Base-by-base conservation (phyloP, 2,888 invertebrate genomes). In the Neoscelio sp. region DNA sequence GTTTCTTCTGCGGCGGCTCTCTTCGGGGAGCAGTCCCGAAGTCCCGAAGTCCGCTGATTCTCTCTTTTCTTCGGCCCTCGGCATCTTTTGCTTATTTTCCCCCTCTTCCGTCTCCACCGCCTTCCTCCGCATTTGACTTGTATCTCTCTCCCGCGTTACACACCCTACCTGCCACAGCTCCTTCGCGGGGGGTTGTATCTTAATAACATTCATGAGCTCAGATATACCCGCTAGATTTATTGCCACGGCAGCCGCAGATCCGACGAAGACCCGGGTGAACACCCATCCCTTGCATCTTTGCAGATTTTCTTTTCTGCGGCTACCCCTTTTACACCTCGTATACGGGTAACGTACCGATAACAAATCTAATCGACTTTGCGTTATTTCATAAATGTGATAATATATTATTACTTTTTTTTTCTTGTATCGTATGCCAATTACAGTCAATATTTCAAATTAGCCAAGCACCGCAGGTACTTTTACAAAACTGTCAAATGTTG, bases 141-240 rank as follows among this genome's bases (percentile, higher is more conserved):
- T 85, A 85, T 86, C 83, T 85, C 76, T 58, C 83, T 80, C 73
- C 76, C 67, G 68, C 77, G 81, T 58, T 78, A 80, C 73, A 82
- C 81, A 77, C 75, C 82, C 83, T 81, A 84, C 83, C 84, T 82
- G 81, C 84, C 78, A 81, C 62, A 73, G 80, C 79, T 68, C 80
- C 79, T 67, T 84, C 84, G 86, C 86, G 86, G 87, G 88, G 88
- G 89, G 88, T 90, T 90, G 90, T 90, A 90, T 90, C 90, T 90
- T 90, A 90, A 90, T 90, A 90, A 90, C 90, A 90, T 90, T 90
- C 90, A 90, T 90, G 90, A 90, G 90, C 90, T 90, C 89, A 90
- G 90, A 90, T 90, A 90, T 90, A 90, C 90, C 87, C 86, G 85
- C 82, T 86, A 90, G 89, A 90, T 90, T 90, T 90, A 90, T 90